Base-by-base conservation (phyloP, 2,797 vertebrate species). In the Xenentodon cancila region DNA sequence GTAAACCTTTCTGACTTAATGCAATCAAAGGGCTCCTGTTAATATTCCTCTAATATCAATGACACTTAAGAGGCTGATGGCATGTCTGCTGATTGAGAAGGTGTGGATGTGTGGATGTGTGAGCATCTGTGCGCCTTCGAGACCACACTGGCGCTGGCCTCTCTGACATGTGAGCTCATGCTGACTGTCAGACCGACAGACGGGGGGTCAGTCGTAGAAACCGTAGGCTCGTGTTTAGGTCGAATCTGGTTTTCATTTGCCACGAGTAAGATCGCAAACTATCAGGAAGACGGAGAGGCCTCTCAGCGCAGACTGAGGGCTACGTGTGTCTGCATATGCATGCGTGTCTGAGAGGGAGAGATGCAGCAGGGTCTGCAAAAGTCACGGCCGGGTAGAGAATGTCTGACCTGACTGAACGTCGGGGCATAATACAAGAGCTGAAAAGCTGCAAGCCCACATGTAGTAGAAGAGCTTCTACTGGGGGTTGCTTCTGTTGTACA, bases 181-280 rank as follows among this genome's bases (percentile, higher is more conserved):
- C 55, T 13, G 13, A 70, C 69, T 68, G 68, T 73, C 49, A 71
- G 79, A 77, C 53, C 85, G 90, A 88, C 83, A 85, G 84, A 86
- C 50, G 51, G 47, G 37, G 72, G 77, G 73, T 89, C 79, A 76
- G 68, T 80, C 82, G 77, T 59, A 46, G 84, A 88, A 87, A 88
- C 77, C 12, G 60, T 79, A 87, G 73, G 71, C 82, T 79, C 6
- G 50, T 85, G 79, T 86, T 86, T 81, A 80, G 82, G 85, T 82
- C 71, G 70, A 84, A 83, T 92, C 87, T 91, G 89, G 80, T 84
- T 89, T 84, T 84, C 76, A 91, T 92, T 90, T 89, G 73, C 56
- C 61, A 67, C 34, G 5, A 79, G 74, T 72, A 86, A 89, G 86
- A 88, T 86, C 80, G 72, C 81, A 75, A 85, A 77, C 68, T 63